A percentile compares a stretch with the other conserved stretches of the same genome.
These are phyloP conservation scores for Piscicola geometra DNA, from an alignment of 2,888 invertebrate species.

Conservation along the genomic window DNA sequence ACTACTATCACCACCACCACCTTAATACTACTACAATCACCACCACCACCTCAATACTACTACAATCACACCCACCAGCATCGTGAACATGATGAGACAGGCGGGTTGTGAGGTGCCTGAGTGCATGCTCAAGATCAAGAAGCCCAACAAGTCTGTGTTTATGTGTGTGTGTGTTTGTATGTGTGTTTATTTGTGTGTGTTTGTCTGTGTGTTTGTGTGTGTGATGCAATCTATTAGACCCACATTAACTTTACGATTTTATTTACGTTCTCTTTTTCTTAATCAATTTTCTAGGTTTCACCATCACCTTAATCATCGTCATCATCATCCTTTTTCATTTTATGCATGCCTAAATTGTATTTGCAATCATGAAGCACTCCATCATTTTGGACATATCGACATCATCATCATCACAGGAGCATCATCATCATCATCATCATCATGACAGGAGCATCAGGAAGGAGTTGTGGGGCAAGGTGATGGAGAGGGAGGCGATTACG, in stretches of 20 bases:
- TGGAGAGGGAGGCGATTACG: slow-evolving; percentile 21
- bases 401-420: too few species aligned
- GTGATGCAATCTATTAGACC: background rate
- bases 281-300: background rate
- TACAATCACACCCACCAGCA: slow-evolving; percentile 60
- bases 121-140: slow-evolving; percentile 69
- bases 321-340: too few species aligned
- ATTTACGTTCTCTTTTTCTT: background rate
- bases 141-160: slow-evolving; percentile 44
- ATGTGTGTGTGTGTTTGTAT: background rate
- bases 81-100: slow-evolving; percentile 81
- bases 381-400: too few species aligned
- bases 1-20: slow-evolving; percentile 59
- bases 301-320: too few species aligned
- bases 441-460: slow-evolving; percentile 6
- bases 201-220: background rate
- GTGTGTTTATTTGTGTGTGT: background rate
- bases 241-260: background rate
- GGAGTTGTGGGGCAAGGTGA: slow-evolving; percentile 5
- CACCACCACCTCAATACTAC: background rate
- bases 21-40: slow-evolving; percentile 30
- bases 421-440: too few species aligned
- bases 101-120: slow-evolving; percentile 88
- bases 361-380: too few species aligned
- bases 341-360: too few species aligned